Evolutionary conservation across 2,888 invertebrate species (phyloP).

Genomic region (Hylaea fasciaria): DNA sequence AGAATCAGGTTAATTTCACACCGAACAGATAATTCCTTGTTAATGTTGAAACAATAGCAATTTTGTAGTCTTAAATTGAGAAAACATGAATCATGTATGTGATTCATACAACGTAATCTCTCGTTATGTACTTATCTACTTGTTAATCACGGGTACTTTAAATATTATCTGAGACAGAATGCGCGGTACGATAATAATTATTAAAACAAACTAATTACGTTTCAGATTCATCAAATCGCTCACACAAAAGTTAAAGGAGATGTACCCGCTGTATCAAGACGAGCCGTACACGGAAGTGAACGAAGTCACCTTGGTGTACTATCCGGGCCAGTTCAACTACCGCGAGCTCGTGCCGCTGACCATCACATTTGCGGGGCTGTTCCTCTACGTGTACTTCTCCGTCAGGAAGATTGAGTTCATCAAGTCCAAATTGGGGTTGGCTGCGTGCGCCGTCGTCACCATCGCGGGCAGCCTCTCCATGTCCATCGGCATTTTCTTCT

Average conservation of each 20-base stretch:
- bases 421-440: constrained; percentile 93
- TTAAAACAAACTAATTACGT: constrained; percentile 43
- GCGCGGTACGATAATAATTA: too few relatives aligned
- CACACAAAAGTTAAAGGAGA: constrained; percentile 86
- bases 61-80: too few relatives aligned
- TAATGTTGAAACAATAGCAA: too few relatives aligned
- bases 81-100: too few relatives aligned
- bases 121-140: too few relatives aligned
- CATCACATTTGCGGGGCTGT: constrained; percentile 93
- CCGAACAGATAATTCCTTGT: too few relatives aligned
- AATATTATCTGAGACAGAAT: too few relatives aligned
- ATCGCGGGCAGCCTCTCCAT: constrained; percentile 94
- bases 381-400: constrained; percentile 97
- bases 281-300: constrained; percentile 68
- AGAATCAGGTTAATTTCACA: too few relatives aligned
- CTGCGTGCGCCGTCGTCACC: constrained; percentile 95
- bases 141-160: too few relatives aligned
- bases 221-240: constrained; percentile 91
- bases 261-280: constrained; percentile 90
- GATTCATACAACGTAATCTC: too few relatives aligned
- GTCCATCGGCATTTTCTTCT: constrained; percentile 95
- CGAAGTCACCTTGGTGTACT: constrained; percentile 89
- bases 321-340: constrained; percentile 94
- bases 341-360: constrained; percentile 93
- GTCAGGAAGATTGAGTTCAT: constrained; percentile 97